phyloP scores from a whole-genome alignment of 2,113 vertebrate genomes.

The Noctilio leporinus region DNA sequence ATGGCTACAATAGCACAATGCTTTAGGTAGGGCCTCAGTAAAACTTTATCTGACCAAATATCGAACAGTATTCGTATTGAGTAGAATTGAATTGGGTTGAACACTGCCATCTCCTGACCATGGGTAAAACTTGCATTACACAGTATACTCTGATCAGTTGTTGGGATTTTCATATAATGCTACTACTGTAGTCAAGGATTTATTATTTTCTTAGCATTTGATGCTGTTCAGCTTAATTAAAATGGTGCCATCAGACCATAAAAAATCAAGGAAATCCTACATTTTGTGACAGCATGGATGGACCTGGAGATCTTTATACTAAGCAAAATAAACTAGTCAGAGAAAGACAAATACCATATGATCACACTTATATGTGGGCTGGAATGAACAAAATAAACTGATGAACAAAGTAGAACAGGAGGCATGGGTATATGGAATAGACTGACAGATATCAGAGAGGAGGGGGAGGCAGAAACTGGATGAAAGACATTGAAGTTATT shows the following conservation, averaged over 20 bases:
- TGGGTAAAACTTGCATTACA: neutral
- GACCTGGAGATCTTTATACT: too few relatives aligned
- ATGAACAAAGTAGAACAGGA: too few relatives aligned
- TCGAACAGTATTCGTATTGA: fast-evolving
- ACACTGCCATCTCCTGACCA: constrained; percentile 60
- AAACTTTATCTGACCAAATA: neutral
- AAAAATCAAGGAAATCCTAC: too few relatives aligned
- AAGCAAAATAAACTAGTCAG: too few relatives aligned
- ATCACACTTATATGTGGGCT: too few relatives aligned
- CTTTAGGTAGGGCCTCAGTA: neutral
- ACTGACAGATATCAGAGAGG: too few relatives aligned
- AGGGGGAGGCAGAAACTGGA: too few relatives aligned
- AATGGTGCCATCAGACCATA: neutral
- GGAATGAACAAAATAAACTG: too few relatives aligned
- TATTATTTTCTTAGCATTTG: neutral
- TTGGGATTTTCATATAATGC: neutral
- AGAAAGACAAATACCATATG: too few relatives aligned
- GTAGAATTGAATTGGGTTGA: neutral
- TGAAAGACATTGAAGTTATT: too few relatives aligned
- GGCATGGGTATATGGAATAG: too few relatives aligned
- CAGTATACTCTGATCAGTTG: fast-evolving
- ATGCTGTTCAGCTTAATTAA: neutral
- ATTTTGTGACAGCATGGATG: too few relatives aligned
- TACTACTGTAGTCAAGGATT: neutral
- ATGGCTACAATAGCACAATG: neutral